phyloP scores from a whole-genome alignment of 2,797 vertebrate species.

The Nyctibius grandis region DNA sequence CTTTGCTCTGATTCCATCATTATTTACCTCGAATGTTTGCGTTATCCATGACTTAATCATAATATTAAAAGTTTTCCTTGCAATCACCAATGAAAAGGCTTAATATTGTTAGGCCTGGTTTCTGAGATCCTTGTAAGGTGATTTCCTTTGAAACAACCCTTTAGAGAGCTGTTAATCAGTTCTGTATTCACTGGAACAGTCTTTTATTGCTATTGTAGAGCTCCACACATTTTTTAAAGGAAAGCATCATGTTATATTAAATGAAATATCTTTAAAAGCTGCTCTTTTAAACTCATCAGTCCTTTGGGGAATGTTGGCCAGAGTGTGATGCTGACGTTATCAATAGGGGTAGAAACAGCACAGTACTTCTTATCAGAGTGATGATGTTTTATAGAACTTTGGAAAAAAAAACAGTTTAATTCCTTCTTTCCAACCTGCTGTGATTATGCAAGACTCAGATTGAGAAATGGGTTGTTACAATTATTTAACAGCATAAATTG shows the following conservation, averaged over 20 bases:
- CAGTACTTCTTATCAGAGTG: background rate
- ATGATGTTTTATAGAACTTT: background rate
- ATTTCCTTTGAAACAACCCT: background rate
- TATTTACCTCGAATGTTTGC: background rate
- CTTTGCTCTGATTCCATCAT: background rate
- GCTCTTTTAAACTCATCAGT: background rate
- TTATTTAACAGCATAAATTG: background rate
- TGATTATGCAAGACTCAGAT: background rate
- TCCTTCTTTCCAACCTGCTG: background rate
- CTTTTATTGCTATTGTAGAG: background rate
- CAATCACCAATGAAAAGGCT: background rate
- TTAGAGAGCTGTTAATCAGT: background rate
- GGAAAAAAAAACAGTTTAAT: background rate
- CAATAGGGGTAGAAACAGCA: background rate
- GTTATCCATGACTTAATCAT: background rate
- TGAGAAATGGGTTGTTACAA: background rate
- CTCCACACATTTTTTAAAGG: background rate
- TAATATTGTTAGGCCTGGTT: background rate
- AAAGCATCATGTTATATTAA: background rate
- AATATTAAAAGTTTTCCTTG: background rate
- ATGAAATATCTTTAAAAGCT: background rate
- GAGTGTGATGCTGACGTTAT: background rate
- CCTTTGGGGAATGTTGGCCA: background rate
- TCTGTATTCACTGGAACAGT: background rate
- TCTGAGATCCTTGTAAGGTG: background rate